Evolutionary conservation across 2,888 invertebrate species (phyloP), one percentile per base, ranked within the genome.

Genomic region (Pristionchus mayeri): DNA sequence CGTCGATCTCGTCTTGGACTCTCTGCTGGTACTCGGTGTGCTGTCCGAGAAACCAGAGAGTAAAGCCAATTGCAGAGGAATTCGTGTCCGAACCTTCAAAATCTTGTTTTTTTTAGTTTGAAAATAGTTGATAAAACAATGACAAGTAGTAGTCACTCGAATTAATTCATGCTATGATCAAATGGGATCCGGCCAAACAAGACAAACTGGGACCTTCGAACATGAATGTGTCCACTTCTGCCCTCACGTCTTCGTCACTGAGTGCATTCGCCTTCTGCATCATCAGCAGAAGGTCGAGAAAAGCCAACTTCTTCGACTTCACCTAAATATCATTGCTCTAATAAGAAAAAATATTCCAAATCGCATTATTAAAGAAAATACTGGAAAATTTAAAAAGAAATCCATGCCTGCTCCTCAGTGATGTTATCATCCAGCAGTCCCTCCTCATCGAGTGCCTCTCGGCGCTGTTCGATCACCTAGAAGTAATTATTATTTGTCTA

Each of bases 141-240:
- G 18, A 34, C 4, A 27, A 7, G 30, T 30, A n/a, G n/a, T n/a
- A n/a, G 0, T 27, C n/a, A n/a, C n/a, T n/a, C n/a, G n/a, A n/a
- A n/a, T n/a, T n/a, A n/a, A n/a, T n/a, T n/a, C n/a, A n/a, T n/a
- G n/a, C n/a, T n/a, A n/a, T n/a, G n/a, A n/a, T n/a, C n/a, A n/a
- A n/a, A n/a, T n/a, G n/a, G n/a, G n/a, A n/a, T n/a, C n/a, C n/a
- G n/a, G n/a, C n/a, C n/a, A n/a, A n/a, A n/a, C n/a, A n/a, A n/a
- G n/a, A n/a, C n/a, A n/a, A n/a, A n/a, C n/a, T 63, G 11, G 7
- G 18, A 37, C 84, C 84, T 84, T 84, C 84, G 30, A 84, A 84
- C 84, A 84, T 84, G 54, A 84, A 84, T 9, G 84, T 84, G 54
- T 84, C 84, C 3, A 84, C 84, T 84, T 84, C 84, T 7, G 75